Evolutionary conservation across 2,888 invertebrate genomes (phyloP).

Genomic region (Macroteleia sp.): DNA sequence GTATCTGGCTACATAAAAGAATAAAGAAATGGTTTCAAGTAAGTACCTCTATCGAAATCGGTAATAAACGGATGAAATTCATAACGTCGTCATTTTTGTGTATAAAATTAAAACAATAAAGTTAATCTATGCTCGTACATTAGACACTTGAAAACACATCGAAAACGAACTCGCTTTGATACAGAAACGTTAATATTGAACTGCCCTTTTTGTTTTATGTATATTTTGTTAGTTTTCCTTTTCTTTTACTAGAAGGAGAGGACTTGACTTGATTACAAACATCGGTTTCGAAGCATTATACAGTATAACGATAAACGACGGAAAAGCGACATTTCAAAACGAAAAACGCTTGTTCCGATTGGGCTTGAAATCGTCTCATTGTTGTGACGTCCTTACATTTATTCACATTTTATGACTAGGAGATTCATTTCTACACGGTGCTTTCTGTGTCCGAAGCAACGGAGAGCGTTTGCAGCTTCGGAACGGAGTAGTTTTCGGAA

Average conservation of each 20-base stretch:
- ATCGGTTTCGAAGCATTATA: conserved; percentile 33
- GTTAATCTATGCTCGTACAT: neutral
- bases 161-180: conserved; percentile 49
- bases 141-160: conserved; percentile 36
- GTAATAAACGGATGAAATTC: neutral
- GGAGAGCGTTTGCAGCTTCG: conserved; percentile 82
- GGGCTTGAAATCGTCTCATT: conserved; percentile 25
- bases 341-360: conserved; percentile 13
- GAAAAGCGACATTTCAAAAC: conserved; percentile 35
- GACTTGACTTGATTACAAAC: conserved; percentile 28
- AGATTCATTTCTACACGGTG: conserved; percentile 77
- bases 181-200: too few relatives aligned
- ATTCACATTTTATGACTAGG: conserved; percentile 76
- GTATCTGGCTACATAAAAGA: too few relatives aligned
- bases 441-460: conserved; percentile 80
- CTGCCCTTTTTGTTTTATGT: too few relatives aligned
- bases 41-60: conserved; percentile 40
- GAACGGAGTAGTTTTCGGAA: conserved; percentile 83
- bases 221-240: neutral
- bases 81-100: conserved; percentile 8
- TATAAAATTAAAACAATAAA: neutral
- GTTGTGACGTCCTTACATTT: conserved; percentile 45
- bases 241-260: conserved; percentile 21
- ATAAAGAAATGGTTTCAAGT: conserved; percentile 17
- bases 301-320: conserved; percentile 37